phyloP scores from a whole-genome alignment of 2,888 invertebrate genomes.

The Dioctria rufipes region DNA sequence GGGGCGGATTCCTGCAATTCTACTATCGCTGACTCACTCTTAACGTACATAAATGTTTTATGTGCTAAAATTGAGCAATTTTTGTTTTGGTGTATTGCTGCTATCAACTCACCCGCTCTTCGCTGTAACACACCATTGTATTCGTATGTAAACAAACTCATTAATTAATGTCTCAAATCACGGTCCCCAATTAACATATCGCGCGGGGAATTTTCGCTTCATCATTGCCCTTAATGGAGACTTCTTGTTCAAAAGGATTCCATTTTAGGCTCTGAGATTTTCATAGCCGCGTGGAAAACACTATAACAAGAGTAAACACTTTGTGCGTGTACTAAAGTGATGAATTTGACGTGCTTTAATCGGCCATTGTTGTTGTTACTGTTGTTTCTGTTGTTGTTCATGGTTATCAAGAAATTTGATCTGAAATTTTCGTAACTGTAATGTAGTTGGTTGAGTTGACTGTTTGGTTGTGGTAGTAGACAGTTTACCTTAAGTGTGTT shows the following conservation, averaged over 20 bases:
- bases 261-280: conserved; percentile 44
- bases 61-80: conserved; percentile 35
- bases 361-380: conserved; percentile 55
- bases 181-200: conserved; percentile 59
- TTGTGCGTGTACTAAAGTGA: conserved; percentile 54
- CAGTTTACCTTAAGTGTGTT: conserved; percentile 13
- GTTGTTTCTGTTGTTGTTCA: conserved; percentile 41
- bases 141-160: conserved; percentile 58
- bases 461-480: not conserved
- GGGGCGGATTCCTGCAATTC: conserved; percentile 1
- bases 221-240: conserved; percentile 59
- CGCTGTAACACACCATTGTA: conserved; percentile 29
- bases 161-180: conserved; percentile 60
- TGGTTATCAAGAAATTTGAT: conserved; percentile 41
- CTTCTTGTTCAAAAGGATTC: conserved; percentile 56
- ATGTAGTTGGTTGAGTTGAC: not conserved
- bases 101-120: not conserved
- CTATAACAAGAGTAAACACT: conserved; percentile 48
- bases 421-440: conserved; percentile 34
- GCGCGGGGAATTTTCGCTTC: conserved; percentile 57
- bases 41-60: conserved; percentile 1
- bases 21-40: conserved; percentile 17
- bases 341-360: conserved; percentile 52
- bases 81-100: conserved; percentile 35
- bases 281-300: conserved; percentile 34